Evolutionary conservation across 92 coral and sea anemone species (phyloP), one percentile per base, ranked within the genome.

Genomic region (Scolanthus callimorphus): DNA sequence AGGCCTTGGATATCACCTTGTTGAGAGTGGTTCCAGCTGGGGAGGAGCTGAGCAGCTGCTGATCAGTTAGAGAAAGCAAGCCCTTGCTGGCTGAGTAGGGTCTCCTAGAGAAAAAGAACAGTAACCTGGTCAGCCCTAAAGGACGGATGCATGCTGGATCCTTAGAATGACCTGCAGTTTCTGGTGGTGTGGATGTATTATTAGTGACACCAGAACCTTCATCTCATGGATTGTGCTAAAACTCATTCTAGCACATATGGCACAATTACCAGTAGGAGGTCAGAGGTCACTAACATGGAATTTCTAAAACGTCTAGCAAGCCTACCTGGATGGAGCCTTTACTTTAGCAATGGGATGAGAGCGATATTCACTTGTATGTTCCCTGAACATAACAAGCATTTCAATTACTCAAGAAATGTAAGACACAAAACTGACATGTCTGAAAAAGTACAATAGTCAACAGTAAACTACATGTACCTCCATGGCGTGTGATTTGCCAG

Each of bases 31-130:
- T 80, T 13, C 69, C 70, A 8, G 70, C 45, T 2, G 90, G 65
- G 1, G 81, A 76, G 17, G 79, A 71, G 28, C 52, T 59, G 20
- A 77, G 29, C 8, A 92, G 54, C 55, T 92, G 90, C 49, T 84
- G 92, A 58, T 88, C 91, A 21, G 86, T 80, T 49, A 92, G 51
- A 20, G 70, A 59, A 1, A 90, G 92, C 10, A 92, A 76, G 53
- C 76, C 82, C 41, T 77, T 90, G 67, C 87, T 77, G 29, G 98
- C 96, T 34, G 98, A 92, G 25, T 88, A 81, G 2, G 85, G 91
- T 49, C 98, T 85, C 73, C 98, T 92, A 56, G 9, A 17, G 25
- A 23, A 24, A 60, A 15, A 30, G 39, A 29, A 39, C 22, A 59
- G 19, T 47, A 49, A 15, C 11, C 2, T 63, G 17, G 17, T 3